Percentiles rank a stretch among this genome's conserved stretches.
phyloP scores from a whole-genome alignment of 2,888 invertebrate species.

The Azorinus chamasolen region DNA sequence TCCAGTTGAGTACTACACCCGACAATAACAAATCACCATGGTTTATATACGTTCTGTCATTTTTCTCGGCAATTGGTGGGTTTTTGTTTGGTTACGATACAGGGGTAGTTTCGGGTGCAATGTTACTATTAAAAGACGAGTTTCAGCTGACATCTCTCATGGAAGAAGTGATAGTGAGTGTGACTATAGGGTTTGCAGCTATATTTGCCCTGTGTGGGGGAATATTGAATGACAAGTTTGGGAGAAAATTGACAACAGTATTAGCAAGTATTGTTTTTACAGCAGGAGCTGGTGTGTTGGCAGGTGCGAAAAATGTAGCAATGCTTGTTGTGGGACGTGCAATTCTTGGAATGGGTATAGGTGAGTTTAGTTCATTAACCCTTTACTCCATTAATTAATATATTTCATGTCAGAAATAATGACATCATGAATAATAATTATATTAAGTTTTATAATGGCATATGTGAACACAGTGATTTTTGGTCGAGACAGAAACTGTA shows the following conservation, averaged over 20 bases:
- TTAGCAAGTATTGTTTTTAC: constrained; percentile 87
- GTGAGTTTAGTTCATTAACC: no score
- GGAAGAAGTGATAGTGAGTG: constrained; percentile 87
- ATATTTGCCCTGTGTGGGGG: constrained; percentile 87
- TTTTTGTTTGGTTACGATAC: constrained; percentile 89
- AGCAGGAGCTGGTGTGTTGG: constrained; percentile 87
- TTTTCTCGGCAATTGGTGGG: constrained; percentile 86
- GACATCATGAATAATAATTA: no score
- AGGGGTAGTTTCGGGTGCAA: constrained; percentile 88
- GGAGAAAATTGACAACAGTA: constrained; percentile 88
- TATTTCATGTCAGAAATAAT: no score
- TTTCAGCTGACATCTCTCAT: constrained; percentile 86
- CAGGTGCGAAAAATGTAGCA: constrained; percentile 83
- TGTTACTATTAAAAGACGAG: constrained; percentile 85
- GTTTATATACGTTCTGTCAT: constrained; percentile 78
- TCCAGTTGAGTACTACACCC: constrained; percentile 18
- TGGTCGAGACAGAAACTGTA: no score
- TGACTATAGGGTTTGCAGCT: constrained; percentile 87
- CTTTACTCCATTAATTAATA: no score
- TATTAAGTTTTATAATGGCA: no score
- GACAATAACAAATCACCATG: constrained; percentile 33
- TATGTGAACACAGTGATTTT: no score
- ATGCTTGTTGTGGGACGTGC: constrained; percentile 86
- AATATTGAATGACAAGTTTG: constrained; percentile 87
- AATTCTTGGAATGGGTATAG: constrained; percentile 87